Evolutionary conservation across 2,797 vertebrate species (phyloP).

Genomic region (Channallabes apus): DNA sequence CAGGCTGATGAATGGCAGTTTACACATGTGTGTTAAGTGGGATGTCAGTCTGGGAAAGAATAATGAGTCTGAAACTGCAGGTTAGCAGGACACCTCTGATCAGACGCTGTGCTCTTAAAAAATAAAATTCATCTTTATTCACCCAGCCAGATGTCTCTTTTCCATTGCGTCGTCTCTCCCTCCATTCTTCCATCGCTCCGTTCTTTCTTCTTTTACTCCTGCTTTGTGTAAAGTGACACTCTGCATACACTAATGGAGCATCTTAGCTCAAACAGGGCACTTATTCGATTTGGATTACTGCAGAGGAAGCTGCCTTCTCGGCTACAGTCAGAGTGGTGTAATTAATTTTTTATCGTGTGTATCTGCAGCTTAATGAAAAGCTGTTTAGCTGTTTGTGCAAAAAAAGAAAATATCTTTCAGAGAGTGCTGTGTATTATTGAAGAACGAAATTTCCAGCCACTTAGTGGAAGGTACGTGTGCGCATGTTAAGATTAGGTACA

Average conservation of each 20-base stretch:
- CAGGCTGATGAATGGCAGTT: conserved; percentile 42
- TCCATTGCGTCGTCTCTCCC: not conserved
- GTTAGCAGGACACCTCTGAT: conserved; percentile 42
- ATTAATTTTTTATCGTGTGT: conserved; percentile 40
- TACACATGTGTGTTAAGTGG: conserved; percentile 51
- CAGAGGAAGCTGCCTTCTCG: conserved; percentile 16
- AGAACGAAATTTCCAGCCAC: not conserved
- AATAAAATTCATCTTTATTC: conserved; percentile 51
- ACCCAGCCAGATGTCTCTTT: conserved; percentile 35
- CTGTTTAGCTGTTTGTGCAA: conserved; percentile 29
- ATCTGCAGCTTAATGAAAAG: conserved; percentile 40
- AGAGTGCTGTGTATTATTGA: conserved; percentile 10
- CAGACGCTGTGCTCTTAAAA: conserved; percentile 28
- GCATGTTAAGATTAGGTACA: not conserved
- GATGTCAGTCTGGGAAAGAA: conserved; percentile 51
- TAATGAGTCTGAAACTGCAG: conserved; percentile 53
- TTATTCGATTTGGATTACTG: conserved; percentile 45
- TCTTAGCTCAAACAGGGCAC: conserved; percentile 32
- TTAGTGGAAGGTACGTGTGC: not conserved
- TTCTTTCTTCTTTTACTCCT: not conserved
- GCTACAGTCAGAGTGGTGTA: conserved; percentile 29
- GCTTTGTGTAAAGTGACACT: conserved; percentile 44
- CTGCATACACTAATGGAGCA: conserved; percentile 24
- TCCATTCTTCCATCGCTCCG: not conserved
- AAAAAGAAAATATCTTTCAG: not conserved